These are phyloP conservation scores for Hyla sarda DNA, from an alignment of 2,113 vertebrate species.

Conservation along the genomic window DNA sequence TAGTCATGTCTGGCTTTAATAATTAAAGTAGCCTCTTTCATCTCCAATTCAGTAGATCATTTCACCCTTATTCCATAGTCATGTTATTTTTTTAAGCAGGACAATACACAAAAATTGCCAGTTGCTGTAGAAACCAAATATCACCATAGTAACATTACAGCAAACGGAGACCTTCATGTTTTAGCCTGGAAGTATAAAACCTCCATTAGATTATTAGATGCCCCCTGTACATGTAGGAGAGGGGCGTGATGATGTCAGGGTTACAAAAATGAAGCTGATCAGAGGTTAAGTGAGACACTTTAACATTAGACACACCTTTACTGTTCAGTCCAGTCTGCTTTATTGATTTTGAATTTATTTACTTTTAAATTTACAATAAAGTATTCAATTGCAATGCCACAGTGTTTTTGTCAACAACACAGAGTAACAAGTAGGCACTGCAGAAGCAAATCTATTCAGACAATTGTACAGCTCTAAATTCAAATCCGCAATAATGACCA, in stretches of 20 bases:
- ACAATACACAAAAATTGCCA: constrained; percentile 40
- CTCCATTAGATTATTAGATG: constrained; percentile 32
- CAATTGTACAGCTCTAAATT: no score
- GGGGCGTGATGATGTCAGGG: constrained; percentile 37
- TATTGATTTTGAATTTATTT: no score
- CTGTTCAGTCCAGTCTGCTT: neutral
- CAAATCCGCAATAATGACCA: no score
- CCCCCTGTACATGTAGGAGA: constrained; percentile 49
- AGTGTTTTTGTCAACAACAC: neutral
- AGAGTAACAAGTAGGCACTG: no score
- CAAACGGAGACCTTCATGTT: constrained; percentile 40
- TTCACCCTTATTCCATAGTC: constrained; percentile 52
- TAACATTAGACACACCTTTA: neutral
- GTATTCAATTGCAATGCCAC: neutral
- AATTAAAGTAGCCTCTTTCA: constrained; percentile 70
- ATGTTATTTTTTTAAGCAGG: constrained; percentile 32
- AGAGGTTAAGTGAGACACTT: constrained; percentile 11
- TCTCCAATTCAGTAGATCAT: constrained; percentile 68
- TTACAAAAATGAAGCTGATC: constrained; percentile 11
- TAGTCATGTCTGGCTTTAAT: constrained; percentile 75
- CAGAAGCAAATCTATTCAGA: no score
- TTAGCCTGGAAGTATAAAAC: constrained; percentile 48
- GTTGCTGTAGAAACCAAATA: constrained; percentile 62
- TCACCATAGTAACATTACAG: constrained; percentile 64
- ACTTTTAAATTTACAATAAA: neutral